Evolutionary conservation across 2,797 vertebrate genomes (phyloP).

Genomic region (Tokudaia muenninki): DNA sequence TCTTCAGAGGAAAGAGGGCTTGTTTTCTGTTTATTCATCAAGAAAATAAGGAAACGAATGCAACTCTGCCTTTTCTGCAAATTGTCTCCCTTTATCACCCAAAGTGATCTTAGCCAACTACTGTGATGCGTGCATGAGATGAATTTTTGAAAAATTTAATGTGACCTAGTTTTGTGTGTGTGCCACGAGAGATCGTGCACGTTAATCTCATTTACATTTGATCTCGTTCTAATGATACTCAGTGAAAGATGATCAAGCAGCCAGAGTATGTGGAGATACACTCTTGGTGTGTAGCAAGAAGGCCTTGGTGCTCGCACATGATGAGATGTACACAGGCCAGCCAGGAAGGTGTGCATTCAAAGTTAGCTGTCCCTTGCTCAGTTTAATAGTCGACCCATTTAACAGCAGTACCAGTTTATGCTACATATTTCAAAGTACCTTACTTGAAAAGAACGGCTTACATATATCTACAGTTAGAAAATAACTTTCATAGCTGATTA

Average conservation of each 20-base stretch:
- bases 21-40: conserved; percentile 63
- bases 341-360: conserved; percentile 85
- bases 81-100: neutral
- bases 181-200: neutral
- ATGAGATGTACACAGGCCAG: conserved; percentile 39
- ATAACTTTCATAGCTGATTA: conserved; percentile 86
- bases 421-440: conserved; percentile 92
- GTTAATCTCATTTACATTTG: conserved; percentile 1
- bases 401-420: conserved; percentile 92
- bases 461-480: conserved; percentile 88
- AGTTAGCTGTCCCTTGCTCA: conserved; percentile 90
- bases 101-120: conserved; percentile 40
- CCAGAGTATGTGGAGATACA: conserved; percentile 21
- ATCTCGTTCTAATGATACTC: conserved; percentile 22
- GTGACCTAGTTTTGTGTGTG: neutral
- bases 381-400: conserved; percentile 90
- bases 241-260: conserved; percentile 4
- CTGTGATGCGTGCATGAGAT: conserved; percentile 51
- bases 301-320: neutral
- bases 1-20: conserved; percentile 77
- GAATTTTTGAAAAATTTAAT: neutral
- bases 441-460: conserved; percentile 87
- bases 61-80: conserved; percentile 60
- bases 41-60: conserved; percentile 20
- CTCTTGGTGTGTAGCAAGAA: conserved; percentile 36